phyloP scores from a whole-genome alignment of 2,888 invertebrate species.

The Rhimphoctona megacephalus region DNA sequence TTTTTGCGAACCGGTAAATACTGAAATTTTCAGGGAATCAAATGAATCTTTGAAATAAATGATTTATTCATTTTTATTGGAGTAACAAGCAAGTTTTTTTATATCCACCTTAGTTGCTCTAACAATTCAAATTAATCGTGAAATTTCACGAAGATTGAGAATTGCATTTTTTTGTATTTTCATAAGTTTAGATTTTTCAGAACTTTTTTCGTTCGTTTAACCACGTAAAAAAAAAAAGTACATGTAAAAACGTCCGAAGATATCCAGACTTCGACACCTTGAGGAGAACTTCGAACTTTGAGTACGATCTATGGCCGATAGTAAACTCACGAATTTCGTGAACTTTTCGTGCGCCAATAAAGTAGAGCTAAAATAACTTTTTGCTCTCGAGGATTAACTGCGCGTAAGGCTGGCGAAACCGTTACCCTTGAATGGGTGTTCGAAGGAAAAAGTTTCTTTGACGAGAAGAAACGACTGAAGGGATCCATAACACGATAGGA shows the following conservation, averaged over 20 bases:
- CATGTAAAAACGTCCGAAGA: not conserved
- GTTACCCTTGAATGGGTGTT: conserved; percentile 12
- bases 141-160: not conserved
- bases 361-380: conserved; percentile 60
- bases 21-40: too few relatives aligned
- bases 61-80: not conserved
- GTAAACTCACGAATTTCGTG: conserved; percentile 1
- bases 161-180: not conserved
- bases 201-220: not conserved
- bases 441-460: conserved; percentile 56
- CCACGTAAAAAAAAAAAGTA: not conserved
- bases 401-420: not conserved
- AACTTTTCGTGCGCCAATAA: conserved; percentile 53
- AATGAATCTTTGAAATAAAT: too few relatives aligned
- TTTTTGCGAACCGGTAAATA: too few relatives aligned
- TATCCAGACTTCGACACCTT: conserved; percentile 15
- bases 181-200: not conserved
- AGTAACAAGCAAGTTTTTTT: not conserved
- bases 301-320: conserved; percentile 31
- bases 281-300: conserved; percentile 14
- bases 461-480: conserved; percentile 42
- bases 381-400: conserved; percentile 60
- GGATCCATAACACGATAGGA: conserved; percentile 45
- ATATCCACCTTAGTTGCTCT: not conserved
- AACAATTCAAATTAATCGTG: not conserved